Evolutionary conservation across 2,888 invertebrate genomes (phyloP).

Genomic region (Trissoscelio sp.): DNA sequence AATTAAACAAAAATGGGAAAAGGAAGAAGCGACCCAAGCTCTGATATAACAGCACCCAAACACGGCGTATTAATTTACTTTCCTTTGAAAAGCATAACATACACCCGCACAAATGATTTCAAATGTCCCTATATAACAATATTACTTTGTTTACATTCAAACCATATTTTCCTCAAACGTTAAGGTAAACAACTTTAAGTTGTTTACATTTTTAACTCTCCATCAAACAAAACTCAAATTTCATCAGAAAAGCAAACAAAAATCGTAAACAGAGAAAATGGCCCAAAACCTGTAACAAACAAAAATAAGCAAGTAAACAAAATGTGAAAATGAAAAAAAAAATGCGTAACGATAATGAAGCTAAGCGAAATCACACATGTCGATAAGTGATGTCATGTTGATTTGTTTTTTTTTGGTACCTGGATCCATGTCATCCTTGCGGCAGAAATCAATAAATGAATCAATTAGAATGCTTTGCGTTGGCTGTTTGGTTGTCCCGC

Average conservation of each 20-base stretch:
- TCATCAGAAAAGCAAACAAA: background rate
- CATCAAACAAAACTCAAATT: no score
- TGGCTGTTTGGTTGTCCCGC: background rate
- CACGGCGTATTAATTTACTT: no score
- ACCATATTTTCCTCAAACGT: no score
- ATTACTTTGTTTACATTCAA: no score
- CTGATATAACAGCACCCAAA: no score
- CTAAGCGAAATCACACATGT: slow-evolving; percentile 6
- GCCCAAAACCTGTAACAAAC: background rate
- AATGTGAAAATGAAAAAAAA: background rate
- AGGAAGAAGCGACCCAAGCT: no score
- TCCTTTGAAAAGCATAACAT: no score
- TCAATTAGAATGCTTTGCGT: slow-evolving; percentile 38
- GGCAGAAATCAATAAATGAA: slow-evolving; percentile 70
- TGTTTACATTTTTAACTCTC: no score
- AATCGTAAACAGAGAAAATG: background rate
- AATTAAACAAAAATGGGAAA: background rate
- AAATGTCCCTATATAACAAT: no score
- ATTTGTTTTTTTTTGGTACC: slow-evolving; percentile 70
- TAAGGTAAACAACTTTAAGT: no score
- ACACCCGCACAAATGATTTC: no score
- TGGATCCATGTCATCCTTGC: slow-evolving; percentile 77
- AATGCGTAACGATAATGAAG: slow-evolving; percentile 8
- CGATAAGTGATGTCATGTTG: slow-evolving; percentile 12
- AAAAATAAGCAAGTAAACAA: background rate